phyloP scores from a whole-genome alignment of 2,888 invertebrate genomes.

The Morpho deidamia region DNA sequence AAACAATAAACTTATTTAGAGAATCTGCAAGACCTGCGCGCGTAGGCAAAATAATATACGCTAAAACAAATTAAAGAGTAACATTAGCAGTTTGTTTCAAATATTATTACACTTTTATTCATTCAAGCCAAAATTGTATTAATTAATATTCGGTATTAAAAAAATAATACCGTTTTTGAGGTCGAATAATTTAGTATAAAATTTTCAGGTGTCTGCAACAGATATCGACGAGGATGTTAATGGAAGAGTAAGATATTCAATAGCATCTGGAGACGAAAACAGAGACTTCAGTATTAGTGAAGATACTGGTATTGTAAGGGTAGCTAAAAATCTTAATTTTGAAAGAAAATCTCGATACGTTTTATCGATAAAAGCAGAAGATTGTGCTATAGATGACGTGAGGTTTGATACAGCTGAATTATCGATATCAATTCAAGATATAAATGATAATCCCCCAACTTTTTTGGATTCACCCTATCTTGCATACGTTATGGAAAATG shows the following conservation, averaged over 20 bases:
- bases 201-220: constrained; percentile 87
- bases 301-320: constrained; percentile 92
- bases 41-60: too few relatives aligned
- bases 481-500: constrained; percentile 95
- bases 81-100: too few relatives aligned
- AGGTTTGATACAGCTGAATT: constrained; percentile 89
- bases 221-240: constrained; percentile 93
- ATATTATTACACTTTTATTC: too few relatives aligned
- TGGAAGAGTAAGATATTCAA: constrained; percentile 94
- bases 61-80: too few relatives aligned
- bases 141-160: too few relatives aligned
- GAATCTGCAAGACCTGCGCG: too few relatives aligned
- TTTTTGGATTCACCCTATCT: constrained; percentile 97
- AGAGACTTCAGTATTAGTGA: constrained; percentile 95
- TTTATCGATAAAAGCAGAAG: constrained; percentile 91
- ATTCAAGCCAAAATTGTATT: too few relatives aligned
- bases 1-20: too few relatives aligned
- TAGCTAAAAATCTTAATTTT: constrained; percentile 95
- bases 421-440: constrained; percentile 90
- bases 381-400: constrained; percentile 86
- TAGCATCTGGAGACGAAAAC: constrained; percentile 92
- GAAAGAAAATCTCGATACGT: constrained; percentile 92
- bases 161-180: too few relatives aligned
- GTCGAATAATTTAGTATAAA: neutral
- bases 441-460: constrained; percentile 95